Base-by-base conservation (phyloP, 2,888 invertebrate species). In the Sialis lutaria region DNA sequence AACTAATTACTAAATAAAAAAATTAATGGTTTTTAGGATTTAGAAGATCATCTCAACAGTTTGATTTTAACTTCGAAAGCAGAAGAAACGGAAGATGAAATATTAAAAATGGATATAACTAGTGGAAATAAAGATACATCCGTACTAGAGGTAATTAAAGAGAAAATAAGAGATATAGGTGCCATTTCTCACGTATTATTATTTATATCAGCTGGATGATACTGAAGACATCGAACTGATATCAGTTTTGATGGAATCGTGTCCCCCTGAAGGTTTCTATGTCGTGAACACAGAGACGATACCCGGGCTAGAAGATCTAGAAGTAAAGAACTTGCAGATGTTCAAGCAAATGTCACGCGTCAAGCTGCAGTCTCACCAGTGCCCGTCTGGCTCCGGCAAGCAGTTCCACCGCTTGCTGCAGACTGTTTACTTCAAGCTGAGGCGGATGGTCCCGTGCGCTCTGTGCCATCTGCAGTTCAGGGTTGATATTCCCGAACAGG, bases 341-440 rank as follows among this genome's bases (percentile, higher is more conserved):
- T 88, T 89, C 58, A 79, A 87, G 0, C 89, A 91, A 61, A 77
- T 91, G 13, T 85, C 85, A 69, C 67, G 79, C 37, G 73, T 77
- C 0, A 79, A 79, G 58, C 67, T 79, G 37, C 69, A 72, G 6
- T 57, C 67, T 1, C 62, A 63, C 33, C 67, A 68, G 52, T 64
- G 66, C 2, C 64, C 69, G 1, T 65, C 67, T 8, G 60, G 62
- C 51, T 60, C 67, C 48, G 64, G 64, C 48, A 62, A 63, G 50
- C 71, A 73, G 56, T 72, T 74, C 53, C 68, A 70, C 51, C 71
- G 75, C 54, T 68, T 80, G 45, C 60, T 81, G 32, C 75, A 82
- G 71, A 80, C 82, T 51, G 79, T 92, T 44, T 86, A 82, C 59
- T 93, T 92, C 67, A 95, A 93, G 67, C 69, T 95, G 56, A 74